Evolutionary conservation across 2,113 vertebrate species (phyloP).

Genomic region (Saguinus imperator): DNA sequence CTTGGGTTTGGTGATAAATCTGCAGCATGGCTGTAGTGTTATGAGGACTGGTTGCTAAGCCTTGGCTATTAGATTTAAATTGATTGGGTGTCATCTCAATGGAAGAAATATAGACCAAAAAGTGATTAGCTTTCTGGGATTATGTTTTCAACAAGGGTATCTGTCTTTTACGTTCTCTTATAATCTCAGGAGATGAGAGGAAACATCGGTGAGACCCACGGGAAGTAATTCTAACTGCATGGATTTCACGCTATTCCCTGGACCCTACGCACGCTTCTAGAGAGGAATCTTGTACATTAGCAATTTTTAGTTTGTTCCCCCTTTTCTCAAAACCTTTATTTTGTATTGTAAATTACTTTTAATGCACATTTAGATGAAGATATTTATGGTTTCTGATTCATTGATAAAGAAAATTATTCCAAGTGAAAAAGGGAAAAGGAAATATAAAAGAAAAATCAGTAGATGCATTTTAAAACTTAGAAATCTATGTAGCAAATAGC

Average conservation of each 20-base stretch:
- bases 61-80: neutral
- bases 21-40: neutral
- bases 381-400: neutral
- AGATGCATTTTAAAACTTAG: neutral
- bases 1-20: neutral
- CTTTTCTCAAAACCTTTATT: neutral
- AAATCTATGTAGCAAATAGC: neutral
- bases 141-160: neutral
- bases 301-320: neutral
- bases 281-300: neutral
- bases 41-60: neutral
- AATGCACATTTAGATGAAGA: neutral
- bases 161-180: neutral
- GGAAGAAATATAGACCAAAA: neutral
- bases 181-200: neutral
- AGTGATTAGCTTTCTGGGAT: neutral
- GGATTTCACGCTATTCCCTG: neutral
- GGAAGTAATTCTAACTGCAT: neutral
- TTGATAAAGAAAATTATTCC: neutral
- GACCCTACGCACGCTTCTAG: neutral
- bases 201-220: neutral
- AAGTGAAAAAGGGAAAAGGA: neutral
- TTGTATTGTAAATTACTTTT: neutral
- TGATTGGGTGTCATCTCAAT: neutral
- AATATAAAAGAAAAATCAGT: neutral